Conservation (phyloP, 2,797 vertebrate species). For the Pyrrhura leucotis region DNA sequence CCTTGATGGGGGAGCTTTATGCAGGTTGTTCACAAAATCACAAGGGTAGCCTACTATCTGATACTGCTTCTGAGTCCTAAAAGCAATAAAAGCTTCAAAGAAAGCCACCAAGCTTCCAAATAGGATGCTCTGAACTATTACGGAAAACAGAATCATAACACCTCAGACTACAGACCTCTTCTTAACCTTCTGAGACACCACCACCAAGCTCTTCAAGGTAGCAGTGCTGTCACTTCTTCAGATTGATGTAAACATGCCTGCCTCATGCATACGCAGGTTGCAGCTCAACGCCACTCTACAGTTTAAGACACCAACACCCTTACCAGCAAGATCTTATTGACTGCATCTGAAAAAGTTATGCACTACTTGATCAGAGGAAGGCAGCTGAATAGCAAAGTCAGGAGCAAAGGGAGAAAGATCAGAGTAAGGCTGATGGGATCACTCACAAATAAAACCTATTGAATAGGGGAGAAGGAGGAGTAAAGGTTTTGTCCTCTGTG, state of each 20-base stretch:
- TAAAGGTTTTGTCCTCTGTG: not conserved
- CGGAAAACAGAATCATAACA: not conserved
- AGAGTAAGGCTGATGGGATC: not conserved
- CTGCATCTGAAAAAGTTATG: not conserved
- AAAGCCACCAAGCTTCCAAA: not conserved
- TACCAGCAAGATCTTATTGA: not conserved
- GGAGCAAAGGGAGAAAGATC: not conserved
- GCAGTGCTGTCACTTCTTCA: not conserved
- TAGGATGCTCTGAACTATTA: not conserved
- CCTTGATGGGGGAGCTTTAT: not conserved
- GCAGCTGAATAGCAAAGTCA: not conserved
- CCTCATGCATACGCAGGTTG: fast-evolving
- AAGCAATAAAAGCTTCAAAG: not conserved
- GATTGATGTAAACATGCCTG: not conserved
- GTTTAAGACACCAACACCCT: not conserved
- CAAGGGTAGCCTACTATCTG: not conserved
- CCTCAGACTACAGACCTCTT: not conserved
- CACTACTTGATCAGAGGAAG: not conserved
- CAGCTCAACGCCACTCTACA: not conserved
- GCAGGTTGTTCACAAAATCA: not conserved
- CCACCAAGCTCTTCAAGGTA: not conserved
- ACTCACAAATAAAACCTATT: not conserved
- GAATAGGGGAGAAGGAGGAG: not conserved
- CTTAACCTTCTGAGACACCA: not conserved
- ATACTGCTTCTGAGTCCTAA: not conserved